Base-by-base conservation (phyloP, 2,113 vertebrate species). In the Poeciliopsis retropinna region DNA sequence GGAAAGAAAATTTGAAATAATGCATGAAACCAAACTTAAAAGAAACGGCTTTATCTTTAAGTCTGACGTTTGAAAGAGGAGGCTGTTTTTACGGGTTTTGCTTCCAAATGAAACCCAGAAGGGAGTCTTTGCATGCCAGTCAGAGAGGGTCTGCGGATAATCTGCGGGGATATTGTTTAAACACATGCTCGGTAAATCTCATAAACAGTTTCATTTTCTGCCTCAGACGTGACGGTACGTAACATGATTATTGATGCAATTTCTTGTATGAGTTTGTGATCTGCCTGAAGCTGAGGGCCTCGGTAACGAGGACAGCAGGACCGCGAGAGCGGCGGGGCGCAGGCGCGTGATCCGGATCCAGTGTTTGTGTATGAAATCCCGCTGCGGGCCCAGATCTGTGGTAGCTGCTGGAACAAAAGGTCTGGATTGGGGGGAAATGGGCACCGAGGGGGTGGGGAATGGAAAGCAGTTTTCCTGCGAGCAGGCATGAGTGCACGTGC, bases 281-380 rank as follows among this genome's bases (percentile, higher is more conserved):
- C 64, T 37, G 73, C 72, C 72, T 68, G 34, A 70, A 91, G 62
- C 87, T n/a, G 31, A 19, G 72, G 27, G 32, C 51, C 39, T 39
- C 47, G 76, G 87, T 83, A 77, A 69, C 71, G 83, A 76, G 78
- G 1, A 86, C 62, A 73, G 87, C 83, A 76, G 84, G 87, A 76
- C 67, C 83, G 80, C 66, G 91, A 66, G 70, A 81, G 84, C 77
- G 84, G 63, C 62, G 68, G 78, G 44, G 76, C 82, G 85, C 57
- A 82, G 85, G 80, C 70, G 29, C 72, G 68, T 83, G 79, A 80
- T 72, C 82, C 64, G 64, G 2, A 86, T 80, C 78, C 90, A 84
- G 83, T 87, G 89, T 91, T 91, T 93, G 88, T 92, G 88, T 92
- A 86, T 80, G 87, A 89, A 89, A 90, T 89, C 87, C 84, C 88